Percentiles rank a stretch among this genome's conserved stretches.
These are phyloP conservation scores for Pseudomyrmex dendroicus DNA, from an alignment of 1,140 invertebrate species.

Conservation along the genomic window DNA sequence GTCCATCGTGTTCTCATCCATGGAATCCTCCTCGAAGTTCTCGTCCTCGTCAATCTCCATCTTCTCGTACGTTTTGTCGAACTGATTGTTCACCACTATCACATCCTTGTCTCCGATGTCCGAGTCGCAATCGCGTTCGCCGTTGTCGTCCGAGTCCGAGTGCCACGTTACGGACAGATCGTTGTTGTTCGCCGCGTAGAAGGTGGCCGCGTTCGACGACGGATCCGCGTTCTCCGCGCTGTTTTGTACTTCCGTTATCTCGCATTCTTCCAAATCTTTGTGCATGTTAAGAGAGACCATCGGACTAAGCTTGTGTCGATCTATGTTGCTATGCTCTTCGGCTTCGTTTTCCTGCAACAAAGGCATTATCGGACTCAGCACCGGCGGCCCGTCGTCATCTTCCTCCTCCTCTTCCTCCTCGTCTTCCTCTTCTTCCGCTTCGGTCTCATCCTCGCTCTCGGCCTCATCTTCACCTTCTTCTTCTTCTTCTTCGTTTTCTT, in stretches of 20 bases:
- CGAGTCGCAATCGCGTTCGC: slow-evolving; percentile 34
- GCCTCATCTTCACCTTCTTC: slow-evolving; percentile 58
- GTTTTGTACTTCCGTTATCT: slow-evolving; percentile 62
- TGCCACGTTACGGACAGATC: slow-evolving; percentile 36
- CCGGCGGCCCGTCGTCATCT: slow-evolving; percentile 82
- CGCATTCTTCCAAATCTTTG: slow-evolving; percentile 56
- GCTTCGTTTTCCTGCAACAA: slow-evolving; percentile 66
- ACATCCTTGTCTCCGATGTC: slow-evolving; percentile 44
- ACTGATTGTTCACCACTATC: slow-evolving; percentile 64
- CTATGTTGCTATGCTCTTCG: slow-evolving; percentile 66
- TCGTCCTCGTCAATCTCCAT: slow-evolving; percentile 27
- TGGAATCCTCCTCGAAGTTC: slow-evolving; percentile 50
- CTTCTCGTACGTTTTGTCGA: neutral
- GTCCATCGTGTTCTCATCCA: slow-evolving; percentile 53
- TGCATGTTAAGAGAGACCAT: slow-evolving; percentile 71
- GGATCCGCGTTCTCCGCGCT: slow-evolving; percentile 66
- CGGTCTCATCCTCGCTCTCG: slow-evolving; percentile 6
- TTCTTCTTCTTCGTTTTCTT: slow-evolving; percentile 68
- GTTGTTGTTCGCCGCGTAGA: slow-evolving; percentile 35
- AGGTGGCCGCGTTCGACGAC: slow-evolving; percentile 37
- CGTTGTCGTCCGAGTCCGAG: slow-evolving; percentile 33
- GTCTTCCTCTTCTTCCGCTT: slow-evolving; percentile 55
- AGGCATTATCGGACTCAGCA: slow-evolving; percentile 82
- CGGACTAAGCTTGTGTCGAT: slow-evolving; percentile 75
- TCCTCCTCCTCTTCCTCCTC: slow-evolving; percentile 25